Evolutionary conservation across 2,113 vertebrate species (phyloP).

Genomic region (Rutilus rutilus): DNA sequence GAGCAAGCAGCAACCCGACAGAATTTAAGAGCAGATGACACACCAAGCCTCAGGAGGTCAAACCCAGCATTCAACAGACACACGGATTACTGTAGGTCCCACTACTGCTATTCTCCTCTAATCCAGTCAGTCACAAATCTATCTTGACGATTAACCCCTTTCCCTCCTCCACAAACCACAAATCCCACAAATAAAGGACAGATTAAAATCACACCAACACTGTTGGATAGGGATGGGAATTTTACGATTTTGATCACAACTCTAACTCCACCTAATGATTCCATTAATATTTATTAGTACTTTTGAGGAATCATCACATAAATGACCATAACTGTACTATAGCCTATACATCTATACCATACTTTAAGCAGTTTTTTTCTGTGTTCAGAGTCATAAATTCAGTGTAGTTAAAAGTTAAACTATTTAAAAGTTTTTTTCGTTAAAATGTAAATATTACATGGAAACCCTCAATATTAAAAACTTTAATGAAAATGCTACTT

Average conservation of each 20-base stretch:
- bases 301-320: not conserved
- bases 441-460: not conserved
- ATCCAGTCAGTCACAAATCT: slow-evolving; percentile 74
- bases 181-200: slow-evolving; percentile 55
- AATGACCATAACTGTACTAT: not conserved
- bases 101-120: slow-evolving; percentile 66
- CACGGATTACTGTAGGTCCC: slow-evolving; percentile 67
- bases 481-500: not conserved
- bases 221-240: slow-evolving; percentile 10
- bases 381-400: not conserved
- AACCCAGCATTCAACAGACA: slow-evolving; percentile 13
- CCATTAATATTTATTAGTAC: not conserved
- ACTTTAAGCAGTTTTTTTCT: not conserved
- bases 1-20: not conserved
- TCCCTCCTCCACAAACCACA: slow-evolving; percentile 57
- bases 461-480: not conserved
- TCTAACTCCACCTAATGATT: not conserved
- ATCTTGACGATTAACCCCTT: slow-evolving; percentile 68
- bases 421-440: no score
- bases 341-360: not conserved
- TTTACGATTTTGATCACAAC: not conserved
- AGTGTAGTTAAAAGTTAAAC: not conserved
- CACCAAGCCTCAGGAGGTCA: slow-evolving; percentile 22
- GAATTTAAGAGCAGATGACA: slow-evolving; percentile 18
- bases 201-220: slow-evolving; percentile 57